Evolutionary conservation across 2,888 invertebrate genomes (phyloP).

Genomic region (Epiblema foenella): DNA sequence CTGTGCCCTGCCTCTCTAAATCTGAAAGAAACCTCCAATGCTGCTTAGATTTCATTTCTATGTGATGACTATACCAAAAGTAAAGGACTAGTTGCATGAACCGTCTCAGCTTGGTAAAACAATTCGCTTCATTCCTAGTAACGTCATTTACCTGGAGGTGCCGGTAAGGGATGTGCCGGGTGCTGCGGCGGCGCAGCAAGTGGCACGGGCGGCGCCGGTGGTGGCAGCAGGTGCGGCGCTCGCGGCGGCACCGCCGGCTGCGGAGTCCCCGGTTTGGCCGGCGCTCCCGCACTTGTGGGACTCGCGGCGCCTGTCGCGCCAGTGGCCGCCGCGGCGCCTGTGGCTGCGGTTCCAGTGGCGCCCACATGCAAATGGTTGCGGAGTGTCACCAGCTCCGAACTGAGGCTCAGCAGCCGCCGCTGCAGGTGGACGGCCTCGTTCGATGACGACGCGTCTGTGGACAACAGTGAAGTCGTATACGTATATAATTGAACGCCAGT

Average conservation of each 20-base stretch:
- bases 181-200: slow-evolving; percentile 63
- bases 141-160: slow-evolving; percentile 58
- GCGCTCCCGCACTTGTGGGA: slow-evolving; percentile 43
- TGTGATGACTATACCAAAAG: too few relatives aligned
- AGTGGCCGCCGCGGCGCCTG: slow-evolving; percentile 46
- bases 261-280: slow-evolving; percentile 50
- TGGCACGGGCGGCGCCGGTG: slow-evolving; percentile 65
- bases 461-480: slow-evolving; percentile 50
- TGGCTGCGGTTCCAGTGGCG: slow-evolving; percentile 53
- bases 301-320: slow-evolving; percentile 35
- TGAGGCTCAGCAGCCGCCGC: slow-evolving; percentile 94
- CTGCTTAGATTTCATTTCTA: too few relatives aligned
- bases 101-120: background rate
- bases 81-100: background rate
- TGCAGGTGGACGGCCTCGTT: slow-evolving; percentile 97
- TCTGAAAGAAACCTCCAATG: too few relatives aligned
- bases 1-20: too few relatives aligned
- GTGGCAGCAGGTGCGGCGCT: slow-evolving; percentile 57
- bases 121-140: background rate
- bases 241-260: slow-evolving; percentile 60
- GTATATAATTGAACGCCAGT: too few relatives aligned
- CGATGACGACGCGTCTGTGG: slow-evolving; percentile 95
- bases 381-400: slow-evolving; percentile 96
- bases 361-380: slow-evolving; percentile 94
- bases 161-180: slow-evolving; percentile 39